phyloP scores from a whole-genome alignment of 1,140 invertebrate species.

The Brachionus sp. region DNA sequence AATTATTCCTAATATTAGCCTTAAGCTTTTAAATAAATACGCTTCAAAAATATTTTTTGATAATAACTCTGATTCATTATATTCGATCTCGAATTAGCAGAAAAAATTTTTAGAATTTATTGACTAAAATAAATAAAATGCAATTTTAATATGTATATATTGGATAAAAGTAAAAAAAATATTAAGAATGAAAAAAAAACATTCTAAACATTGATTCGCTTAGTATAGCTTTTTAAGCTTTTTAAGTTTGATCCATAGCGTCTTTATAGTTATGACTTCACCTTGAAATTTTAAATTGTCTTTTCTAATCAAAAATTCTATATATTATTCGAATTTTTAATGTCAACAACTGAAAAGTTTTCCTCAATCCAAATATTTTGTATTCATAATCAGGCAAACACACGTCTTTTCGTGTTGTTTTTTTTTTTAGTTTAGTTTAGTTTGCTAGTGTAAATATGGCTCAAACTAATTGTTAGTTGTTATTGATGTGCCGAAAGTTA shows the following conservation, averaged over 20 bases:
- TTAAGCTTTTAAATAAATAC: not conserved
- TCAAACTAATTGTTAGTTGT: not conserved
- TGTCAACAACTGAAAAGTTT: not conserved
- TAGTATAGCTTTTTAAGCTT: not conserved
- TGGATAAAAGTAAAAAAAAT: no score
- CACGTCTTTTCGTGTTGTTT: constrained; percentile 39
- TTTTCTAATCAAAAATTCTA: not conserved
- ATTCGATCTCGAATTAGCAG: not conserved
- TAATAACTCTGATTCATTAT: not conserved
- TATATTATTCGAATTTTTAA: not conserved
- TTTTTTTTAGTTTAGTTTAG: not conserved
- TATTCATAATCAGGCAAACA: constrained; percentile 38
- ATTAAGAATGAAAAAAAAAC: no score
- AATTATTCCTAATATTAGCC: not conserved
- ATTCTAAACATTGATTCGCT: no score
- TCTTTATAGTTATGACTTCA: no score
- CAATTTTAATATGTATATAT: no score
- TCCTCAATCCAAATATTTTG: not conserved
- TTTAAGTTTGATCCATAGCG: not conserved
- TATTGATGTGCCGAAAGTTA: not conserved
- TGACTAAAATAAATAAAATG: no score
- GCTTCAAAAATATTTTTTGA: not conserved
- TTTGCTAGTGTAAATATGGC: constrained; percentile 9
- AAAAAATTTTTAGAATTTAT: no score
- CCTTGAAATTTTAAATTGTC: not conserved